Percentiles rank a stretch among this genome's conserved stretches.
These are phyloP conservation scores for Microctenopoma steveboyesi DNA, from an alignment of 2,797 vertebrate genomes.

Conservation along the genomic window DNA sequence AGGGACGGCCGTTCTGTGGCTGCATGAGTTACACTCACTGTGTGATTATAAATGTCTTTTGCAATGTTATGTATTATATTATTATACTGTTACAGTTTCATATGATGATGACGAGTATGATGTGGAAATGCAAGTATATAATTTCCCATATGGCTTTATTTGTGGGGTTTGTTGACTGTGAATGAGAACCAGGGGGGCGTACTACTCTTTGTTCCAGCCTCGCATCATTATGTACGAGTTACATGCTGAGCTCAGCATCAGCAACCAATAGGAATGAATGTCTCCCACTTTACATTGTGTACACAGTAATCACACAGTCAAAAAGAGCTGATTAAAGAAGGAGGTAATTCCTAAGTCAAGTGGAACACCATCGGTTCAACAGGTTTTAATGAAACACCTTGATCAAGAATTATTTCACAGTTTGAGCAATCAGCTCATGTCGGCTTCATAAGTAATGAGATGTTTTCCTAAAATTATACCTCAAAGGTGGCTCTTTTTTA, in stretches of 20 bases:
- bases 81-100: neutral
- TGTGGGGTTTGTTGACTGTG: conserved; percentile 4
- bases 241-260: conserved; percentile 64
- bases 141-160: conserved; percentile 36
- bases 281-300: conserved; percentile 37
- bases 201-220: conserved; percentile 18
- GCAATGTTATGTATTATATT: no score
- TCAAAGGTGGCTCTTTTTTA: conserved; percentile 56
- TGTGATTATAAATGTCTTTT: conserved; percentile 17
- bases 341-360: conserved; percentile 13
- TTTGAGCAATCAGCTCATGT: conserved; percentile 44
- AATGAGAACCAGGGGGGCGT: conserved; percentile 27
- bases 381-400: conserved; percentile 58
- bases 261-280: conserved; percentile 37
- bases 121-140: neutral
- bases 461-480: conserved; percentile 50
- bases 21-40: conserved; percentile 12
- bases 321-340: conserved; percentile 40
- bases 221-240: conserved; percentile 4
- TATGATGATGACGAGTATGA: conserved; percentile 22
- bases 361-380: conserved; percentile 19
- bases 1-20: conserved; percentile 18
- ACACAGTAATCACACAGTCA: conserved; percentile 28
- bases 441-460: conserved; percentile 45
- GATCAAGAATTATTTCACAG: conserved; percentile 37